phyloP scores from a whole-genome alignment of 1,140 invertebrate genomes.

The Megalonaias nervosa region DNA sequence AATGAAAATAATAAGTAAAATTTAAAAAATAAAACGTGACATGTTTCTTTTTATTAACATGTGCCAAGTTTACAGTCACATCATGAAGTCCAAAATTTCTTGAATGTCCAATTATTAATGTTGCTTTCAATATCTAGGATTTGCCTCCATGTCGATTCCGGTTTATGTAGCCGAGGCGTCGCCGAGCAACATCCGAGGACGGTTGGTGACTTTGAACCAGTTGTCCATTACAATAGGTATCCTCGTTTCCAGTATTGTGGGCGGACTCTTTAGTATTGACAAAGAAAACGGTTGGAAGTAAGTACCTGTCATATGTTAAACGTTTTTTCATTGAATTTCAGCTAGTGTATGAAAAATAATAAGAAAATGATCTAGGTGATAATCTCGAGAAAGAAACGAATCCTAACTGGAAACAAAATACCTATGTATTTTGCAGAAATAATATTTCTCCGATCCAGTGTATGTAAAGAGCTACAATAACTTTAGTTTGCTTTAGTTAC shows the following conservation, averaged over 20 bases:
- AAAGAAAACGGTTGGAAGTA: slow-evolving; percentile 63
- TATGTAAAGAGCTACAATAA: no score
- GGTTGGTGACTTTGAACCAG: slow-evolving; percentile 76
- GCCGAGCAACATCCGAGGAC: slow-evolving; percentile 73
- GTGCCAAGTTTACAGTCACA: no score
- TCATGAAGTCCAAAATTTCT: no score
- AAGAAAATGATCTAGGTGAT: neutral
- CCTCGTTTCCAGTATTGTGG: slow-evolving; percentile 74
- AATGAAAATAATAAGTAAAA: no score
- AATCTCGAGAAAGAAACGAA: neutral
- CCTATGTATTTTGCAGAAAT: no score
- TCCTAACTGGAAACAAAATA: no score
- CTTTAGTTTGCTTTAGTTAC: no score
- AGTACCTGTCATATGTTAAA: neutral
- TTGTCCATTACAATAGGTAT: slow-evolving; percentile 77
- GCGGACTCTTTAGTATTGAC: slow-evolving; percentile 73
- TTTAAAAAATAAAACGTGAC: no score
- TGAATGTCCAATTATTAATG: no score
- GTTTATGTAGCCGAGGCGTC: slow-evolving; percentile 78
- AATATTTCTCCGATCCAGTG: no score
- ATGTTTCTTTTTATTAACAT: no score
- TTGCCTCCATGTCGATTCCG: slow-evolving; percentile 78
- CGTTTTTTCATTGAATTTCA: neutral
- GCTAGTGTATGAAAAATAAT: neutral
- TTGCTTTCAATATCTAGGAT: slow-evolving; percentile 66